These are phyloP conservation scores for Electrona antarctica DNA, from an alignment of 2,113 vertebrate species.

Conservation along the genomic window DNA sequence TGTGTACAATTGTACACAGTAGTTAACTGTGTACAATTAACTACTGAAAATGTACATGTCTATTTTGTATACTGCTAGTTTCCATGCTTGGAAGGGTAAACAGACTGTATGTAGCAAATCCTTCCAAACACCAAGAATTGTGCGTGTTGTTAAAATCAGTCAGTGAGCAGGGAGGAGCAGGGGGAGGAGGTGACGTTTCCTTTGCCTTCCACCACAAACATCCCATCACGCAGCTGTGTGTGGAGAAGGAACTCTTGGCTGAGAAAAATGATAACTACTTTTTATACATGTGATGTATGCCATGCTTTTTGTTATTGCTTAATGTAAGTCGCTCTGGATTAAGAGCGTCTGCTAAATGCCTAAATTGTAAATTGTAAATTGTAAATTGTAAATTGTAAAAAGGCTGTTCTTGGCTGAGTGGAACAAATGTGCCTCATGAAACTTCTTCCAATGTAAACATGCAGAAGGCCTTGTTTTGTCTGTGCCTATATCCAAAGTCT, in stretches of 20 bases:
- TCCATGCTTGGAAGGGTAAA: too few relatives aligned
- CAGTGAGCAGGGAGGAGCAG: neutral
- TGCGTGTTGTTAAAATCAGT: neutral
- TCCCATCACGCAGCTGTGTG: slow-evolving; percentile 32
- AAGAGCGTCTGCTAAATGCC: too few relatives aligned
- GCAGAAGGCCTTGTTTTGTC: slow-evolving; percentile 23
- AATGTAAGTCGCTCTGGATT: too few relatives aligned
- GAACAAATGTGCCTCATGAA: slow-evolving; percentile 14
- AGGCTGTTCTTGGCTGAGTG: neutral
- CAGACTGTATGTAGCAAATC: neutral
- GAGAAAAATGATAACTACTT: too few relatives aligned
- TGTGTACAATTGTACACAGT: too few relatives aligned
- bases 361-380: too few relatives aligned
- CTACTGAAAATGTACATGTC: too few relatives aligned
- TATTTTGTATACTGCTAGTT: too few relatives aligned
- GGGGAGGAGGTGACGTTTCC: slow-evolving; percentile 12
- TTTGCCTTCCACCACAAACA: slow-evolving; percentile 36
- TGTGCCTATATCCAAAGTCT: slow-evolving; percentile 15
- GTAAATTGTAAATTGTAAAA: too few relatives aligned
- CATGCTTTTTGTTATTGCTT: too few relatives aligned
- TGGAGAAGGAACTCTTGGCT: slow-evolving; percentile 21
- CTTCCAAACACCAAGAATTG: slow-evolving; percentile 22
- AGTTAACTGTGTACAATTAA: too few relatives aligned
- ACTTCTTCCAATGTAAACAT: slow-evolving; percentile 25
- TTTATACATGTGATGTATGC: too few relatives aligned